These are phyloP conservation scores for Perizoma affinitatum DNA, from an alignment of 2,888 invertebrate genomes.

Conservation along the genomic window DNA sequence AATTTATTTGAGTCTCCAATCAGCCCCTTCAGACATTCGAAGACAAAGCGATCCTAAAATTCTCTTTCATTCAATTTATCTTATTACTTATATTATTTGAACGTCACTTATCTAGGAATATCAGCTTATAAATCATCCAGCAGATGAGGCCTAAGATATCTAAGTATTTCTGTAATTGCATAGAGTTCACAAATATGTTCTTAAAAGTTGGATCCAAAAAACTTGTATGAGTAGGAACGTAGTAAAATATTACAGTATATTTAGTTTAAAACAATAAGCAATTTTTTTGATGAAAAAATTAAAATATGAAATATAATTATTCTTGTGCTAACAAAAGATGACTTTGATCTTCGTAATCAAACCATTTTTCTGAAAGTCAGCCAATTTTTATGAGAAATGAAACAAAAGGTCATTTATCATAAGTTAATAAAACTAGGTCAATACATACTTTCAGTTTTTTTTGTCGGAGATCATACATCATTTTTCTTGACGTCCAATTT, in stretches of 20 bases:
- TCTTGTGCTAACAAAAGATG: not conserved
- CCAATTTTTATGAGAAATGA: slow-evolving; percentile 38
- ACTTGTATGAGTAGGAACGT: too few species aligned
- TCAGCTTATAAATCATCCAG: slow-evolving; percentile 4
- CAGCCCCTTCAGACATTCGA: slow-evolving; percentile 58
- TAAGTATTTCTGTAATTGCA: too few species aligned
- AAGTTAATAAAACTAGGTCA: slow-evolving; percentile 62
- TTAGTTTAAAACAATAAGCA: too few species aligned
- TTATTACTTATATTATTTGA: slow-evolving; percentile 18
- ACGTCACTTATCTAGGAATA: slow-evolving; percentile 14
- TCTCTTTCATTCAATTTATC: slow-evolving; percentile 41
- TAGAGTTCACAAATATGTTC: too few species aligned
- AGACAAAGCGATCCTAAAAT: slow-evolving; percentile 66
- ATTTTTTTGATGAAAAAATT: too few species aligned
- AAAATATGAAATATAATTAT: too few species aligned
- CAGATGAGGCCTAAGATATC: not conserved
- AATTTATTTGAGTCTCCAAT: slow-evolving; percentile 77
- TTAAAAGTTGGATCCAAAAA: too few species aligned
- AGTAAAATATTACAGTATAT: too few species aligned
- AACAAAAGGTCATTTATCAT: slow-evolving; percentile 59
- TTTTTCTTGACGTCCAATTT: slow-evolving; percentile 71
- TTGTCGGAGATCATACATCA: slow-evolving; percentile 69
- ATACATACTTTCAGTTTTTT: slow-evolving; percentile 53
- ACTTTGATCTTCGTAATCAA: slow-evolving; percentile 1
- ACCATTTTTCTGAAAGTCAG: slow-evolving; percentile 28